These are phyloP conservation scores for Spilarctia lutea DNA, from an alignment of 2,888 invertebrate genomes.

Conservation along the genomic window DNA sequence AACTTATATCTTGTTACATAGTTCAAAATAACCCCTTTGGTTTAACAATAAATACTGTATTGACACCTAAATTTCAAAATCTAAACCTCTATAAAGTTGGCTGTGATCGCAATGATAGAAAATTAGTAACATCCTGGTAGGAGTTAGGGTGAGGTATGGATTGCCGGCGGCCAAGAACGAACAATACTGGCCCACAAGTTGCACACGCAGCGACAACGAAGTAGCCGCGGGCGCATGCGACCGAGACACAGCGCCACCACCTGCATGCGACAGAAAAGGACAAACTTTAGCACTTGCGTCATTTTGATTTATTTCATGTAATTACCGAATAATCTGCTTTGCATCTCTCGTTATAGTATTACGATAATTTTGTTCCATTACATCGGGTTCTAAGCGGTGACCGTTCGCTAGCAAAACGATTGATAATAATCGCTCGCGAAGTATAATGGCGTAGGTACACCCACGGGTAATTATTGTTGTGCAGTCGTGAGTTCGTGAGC, in stretches of 20 bases:
- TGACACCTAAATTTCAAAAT: conserved; percentile 84
- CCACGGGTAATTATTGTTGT: conserved; percentile 87
- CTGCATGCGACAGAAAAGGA: conserved; percentile 60
- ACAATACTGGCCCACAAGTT: conserved; percentile 72
- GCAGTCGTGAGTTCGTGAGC: conserved; percentile 86
- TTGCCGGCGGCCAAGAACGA: conserved; percentile 70
- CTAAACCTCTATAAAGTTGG: conserved; percentile 80
- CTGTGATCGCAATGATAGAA: conserved; percentile 83
- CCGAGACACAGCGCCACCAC: conserved; percentile 56
- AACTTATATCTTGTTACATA: conserved; percentile 22
- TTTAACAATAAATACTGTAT: conserved; percentile 78
- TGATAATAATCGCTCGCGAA: conserved; percentile 86
- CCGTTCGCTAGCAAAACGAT: conserved; percentile 83
- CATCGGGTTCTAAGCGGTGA: conserved; percentile 83
- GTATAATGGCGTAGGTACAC: conserved; percentile 87
- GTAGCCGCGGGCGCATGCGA: conserved; percentile 68
- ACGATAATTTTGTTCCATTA: conserved; percentile 85
- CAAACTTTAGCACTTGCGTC: conserved; percentile 67
- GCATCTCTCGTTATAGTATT: conserved; percentile 85
- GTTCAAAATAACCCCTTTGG: conserved; percentile 46
- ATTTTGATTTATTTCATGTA: conserved; percentile 84
- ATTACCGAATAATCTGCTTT: conserved; percentile 86
- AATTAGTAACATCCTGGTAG: conserved; percentile 84
- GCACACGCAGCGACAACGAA: conserved; percentile 70
- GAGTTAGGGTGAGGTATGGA: conserved; percentile 82